A percentile compares a stretch with the other conserved stretches of the same genome.
Conservation (phyloP, 2,888 invertebrate species). For the Dicranocentrus wangi region DNA sequence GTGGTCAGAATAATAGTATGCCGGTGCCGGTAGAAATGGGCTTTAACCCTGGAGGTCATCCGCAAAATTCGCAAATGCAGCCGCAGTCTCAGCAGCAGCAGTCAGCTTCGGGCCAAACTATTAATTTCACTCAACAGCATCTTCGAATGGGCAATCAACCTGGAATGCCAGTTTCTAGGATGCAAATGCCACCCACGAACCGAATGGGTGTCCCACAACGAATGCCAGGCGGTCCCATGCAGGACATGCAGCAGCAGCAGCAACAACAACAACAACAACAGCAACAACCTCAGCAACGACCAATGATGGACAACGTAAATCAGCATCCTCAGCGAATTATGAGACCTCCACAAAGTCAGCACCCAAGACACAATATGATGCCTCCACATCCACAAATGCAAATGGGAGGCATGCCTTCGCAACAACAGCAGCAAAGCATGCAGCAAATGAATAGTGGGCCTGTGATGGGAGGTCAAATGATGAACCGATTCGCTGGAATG, state of each 20-base stretch:
- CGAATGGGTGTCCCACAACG: slow-evolving; percentile 62
- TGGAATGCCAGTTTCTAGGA: slow-evolving; percentile 50
- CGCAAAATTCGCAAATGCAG: slow-evolving; percentile 73
- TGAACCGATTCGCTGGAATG: slow-evolving; percentile 64
- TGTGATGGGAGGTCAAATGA: slow-evolving; percentile 55
- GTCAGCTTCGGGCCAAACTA: slow-evolving; percentile 69
- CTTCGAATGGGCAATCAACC: slow-evolving; percentile 68
- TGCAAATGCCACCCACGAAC: slow-evolving; percentile 56
- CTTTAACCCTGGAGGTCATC: slow-evolving; percentile 57
- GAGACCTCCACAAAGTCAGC: slow-evolving; percentile 35
- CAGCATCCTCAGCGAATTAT: slow-evolving; percentile 53
- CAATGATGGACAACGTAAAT: slow-evolving; percentile 32
- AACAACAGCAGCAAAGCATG: slow-evolving; percentile 51
- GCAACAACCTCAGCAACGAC: slow-evolving; percentile 50
- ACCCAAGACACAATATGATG: slow-evolving; percentile 45
- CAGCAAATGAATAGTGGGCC: slow-evolving; percentile 32
- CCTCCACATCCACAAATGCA: slow-evolving; percentile 55
- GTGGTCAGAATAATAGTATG: slow-evolving; percentile 17
- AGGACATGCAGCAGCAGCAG: slow-evolving; percentile 42
- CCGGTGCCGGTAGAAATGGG: slow-evolving; percentile 40
- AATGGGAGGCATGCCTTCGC: slow-evolving; percentile 60
- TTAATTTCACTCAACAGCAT: slow-evolving; percentile 73
- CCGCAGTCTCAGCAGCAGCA: slow-evolving; percentile 73
- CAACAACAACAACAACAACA: slow-evolving; percentile 41
- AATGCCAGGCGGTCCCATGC: slow-evolving; percentile 35